Conservation (phyloP, 2,888 invertebrate species). For the Dolichomitus sp. region DNA sequence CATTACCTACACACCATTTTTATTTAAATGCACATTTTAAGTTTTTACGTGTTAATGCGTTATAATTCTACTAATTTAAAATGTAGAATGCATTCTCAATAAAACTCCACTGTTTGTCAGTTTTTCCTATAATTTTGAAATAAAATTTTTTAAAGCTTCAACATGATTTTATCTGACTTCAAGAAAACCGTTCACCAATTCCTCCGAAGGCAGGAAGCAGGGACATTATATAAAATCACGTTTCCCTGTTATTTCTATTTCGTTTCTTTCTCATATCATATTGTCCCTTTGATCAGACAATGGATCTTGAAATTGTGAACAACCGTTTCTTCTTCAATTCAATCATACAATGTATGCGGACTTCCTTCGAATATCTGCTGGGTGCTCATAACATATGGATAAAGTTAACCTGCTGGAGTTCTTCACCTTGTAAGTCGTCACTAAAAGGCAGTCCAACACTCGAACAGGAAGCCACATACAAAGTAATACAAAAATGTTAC, state of each 20-base stretch:
- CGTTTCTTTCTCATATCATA: neutral
- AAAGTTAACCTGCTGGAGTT: neutral
- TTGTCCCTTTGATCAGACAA: neutral
- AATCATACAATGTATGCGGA: neutral
- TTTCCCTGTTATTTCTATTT: neutral
- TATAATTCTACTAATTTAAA: too few relatives aligned
- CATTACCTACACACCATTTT: too few relatives aligned
- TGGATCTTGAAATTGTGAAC: neutral
- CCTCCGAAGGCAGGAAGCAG: neutral
- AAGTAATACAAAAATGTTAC: slow-evolving; percentile 6
- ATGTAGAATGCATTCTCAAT: too few relatives aligned
- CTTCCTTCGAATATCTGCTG: neutral
- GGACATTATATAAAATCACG: neutral
- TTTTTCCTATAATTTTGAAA: too few relatives aligned
- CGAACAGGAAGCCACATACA: slow-evolving; percentile 15
- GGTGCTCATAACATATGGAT: neutral
- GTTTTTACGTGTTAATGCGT: too few relatives aligned
- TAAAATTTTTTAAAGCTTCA: neutral
- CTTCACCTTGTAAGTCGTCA: neutral
- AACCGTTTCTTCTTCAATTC: slow-evolving; percentile 19
- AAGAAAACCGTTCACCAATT: neutral
- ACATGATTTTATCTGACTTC: neutral
- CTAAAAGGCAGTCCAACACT: neutral
- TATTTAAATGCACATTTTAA: too few relatives aligned
- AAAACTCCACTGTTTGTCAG: too few relatives aligned